phyloP scores from a whole-genome alignment of 2,888 invertebrate species.

The Thelaira solivaga region DNA sequence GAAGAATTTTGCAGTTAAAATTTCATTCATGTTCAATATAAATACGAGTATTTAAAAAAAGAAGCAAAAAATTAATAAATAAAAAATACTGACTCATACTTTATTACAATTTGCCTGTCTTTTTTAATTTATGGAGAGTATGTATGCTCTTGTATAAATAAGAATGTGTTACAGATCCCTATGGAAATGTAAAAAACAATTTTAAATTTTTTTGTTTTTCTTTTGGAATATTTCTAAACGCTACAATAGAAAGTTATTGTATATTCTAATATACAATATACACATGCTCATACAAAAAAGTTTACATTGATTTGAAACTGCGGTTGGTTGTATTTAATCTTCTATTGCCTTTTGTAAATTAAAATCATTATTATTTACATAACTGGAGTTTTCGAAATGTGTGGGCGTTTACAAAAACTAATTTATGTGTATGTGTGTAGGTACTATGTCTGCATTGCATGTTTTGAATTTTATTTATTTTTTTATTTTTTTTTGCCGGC shows the following conservation, averaged over 20 bases:
- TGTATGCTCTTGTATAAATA: not conserved
- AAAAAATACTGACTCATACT: not conserved
- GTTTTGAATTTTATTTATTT: not conserved
- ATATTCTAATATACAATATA: not conserved
- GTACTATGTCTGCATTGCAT: too few relatives aligned
- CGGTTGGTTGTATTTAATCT: conserved; percentile 3
- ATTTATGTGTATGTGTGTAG: not conserved
- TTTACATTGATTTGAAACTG: not conserved
- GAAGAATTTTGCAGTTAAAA: conserved; percentile 1
- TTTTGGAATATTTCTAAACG: conserved; percentile 2
- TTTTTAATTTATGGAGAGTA: not conserved
- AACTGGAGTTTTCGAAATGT: not conserved
- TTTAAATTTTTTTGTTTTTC: conserved; percentile 10
- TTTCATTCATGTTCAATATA: conserved; percentile 20
- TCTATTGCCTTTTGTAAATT: conserved; percentile 5
- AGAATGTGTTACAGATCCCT: not conserved
- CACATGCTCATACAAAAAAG: too few relatives aligned
- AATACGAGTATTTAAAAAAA: too few relatives aligned
- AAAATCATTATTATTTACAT: not conserved
- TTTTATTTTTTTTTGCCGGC: too few relatives aligned
- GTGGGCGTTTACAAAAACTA: conserved; percentile 27
- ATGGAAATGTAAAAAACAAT: conserved; percentile 6
- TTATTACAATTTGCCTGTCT: not conserved
- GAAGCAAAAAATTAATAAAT: not conserved
- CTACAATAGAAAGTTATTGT: not conserved